Base-by-base conservation (phyloP, 2,888 invertebrate genomes). In the Pachymerium ferrugineum region DNA sequence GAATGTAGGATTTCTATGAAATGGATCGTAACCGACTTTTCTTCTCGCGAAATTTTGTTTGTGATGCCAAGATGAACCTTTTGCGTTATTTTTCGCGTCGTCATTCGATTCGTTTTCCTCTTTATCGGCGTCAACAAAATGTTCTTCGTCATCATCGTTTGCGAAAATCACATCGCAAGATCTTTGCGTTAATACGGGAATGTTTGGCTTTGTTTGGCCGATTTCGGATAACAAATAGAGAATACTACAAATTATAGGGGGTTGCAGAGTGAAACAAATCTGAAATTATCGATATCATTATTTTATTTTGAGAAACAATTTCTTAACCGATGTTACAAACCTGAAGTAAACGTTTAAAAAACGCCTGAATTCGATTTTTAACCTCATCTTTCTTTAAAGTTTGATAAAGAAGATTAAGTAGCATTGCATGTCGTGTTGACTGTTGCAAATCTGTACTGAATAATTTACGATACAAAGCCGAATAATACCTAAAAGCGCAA, bases 401-500 rank as follows among this genome's bases (percentile, higher is more conserved):
- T 81, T 92, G 91, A 83, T 90, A 95, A 22, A 97, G 83, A 74
- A 98, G 87, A 79, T 94, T 94, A 77, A 97, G 86, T 78, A 97
- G 88, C 77, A 94, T 87, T 0, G 93, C 90, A 69, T 83, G 82
- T 79, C 77, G 75, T 0, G 91, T 89, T 12, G 86, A 87, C n/a
- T 81, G 80, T 4, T 86, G 85, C 74, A 94, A 82, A 74, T 90
- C 89, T 0, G 92, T 86, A 81, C 93, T 93, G 0, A 90, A 82
- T 74, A 99, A 82, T 81, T 96, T 96, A 25, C 88, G 88, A 81
- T 99, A 99, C 35, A 99, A 86, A 0, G 94, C 91, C 75, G 89
- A 88, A 84, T 96, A 97, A 84, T 90, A 94, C 78, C 91, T 89
- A 81, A 42, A 76, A 76, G 70, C 22, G 19, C 12, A 29, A 70